phyloP scores from a whole-genome alignment of 2,113 vertebrate genomes.

The Pygoscelis antarcticus region DNA sequence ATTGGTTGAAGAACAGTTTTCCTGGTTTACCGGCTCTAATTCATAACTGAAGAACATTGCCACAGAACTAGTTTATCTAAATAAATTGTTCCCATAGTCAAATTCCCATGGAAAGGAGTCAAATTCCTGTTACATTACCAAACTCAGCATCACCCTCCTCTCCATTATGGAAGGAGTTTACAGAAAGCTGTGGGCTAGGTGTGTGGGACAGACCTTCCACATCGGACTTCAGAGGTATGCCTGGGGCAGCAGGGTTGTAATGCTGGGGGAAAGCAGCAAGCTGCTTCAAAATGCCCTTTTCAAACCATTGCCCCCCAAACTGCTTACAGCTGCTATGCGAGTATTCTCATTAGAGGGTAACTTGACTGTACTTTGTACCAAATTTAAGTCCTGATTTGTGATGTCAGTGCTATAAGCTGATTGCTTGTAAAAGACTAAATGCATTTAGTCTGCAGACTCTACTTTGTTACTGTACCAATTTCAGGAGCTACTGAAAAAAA shows the following conservation, averaged over 20 bases:
- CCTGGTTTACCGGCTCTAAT: background rate
- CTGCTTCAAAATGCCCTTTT: background rate
- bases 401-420: background rate
- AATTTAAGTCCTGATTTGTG: background rate
- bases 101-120: background rate
- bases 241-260: background rate
- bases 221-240: fast-evolving
- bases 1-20: background rate
- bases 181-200: background rate
- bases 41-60: background rate
- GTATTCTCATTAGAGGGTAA: background rate
- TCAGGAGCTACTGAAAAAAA: background rate
- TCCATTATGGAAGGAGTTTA: background rate
- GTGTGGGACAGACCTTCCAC: background rate
- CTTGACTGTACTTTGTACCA: background rate
- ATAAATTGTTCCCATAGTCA: background rate
- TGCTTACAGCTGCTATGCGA: fast-evolving
- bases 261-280: background rate
- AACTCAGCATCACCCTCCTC: background rate
- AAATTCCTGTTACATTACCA: background rate
- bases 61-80: background rate
- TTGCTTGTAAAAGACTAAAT: background rate
- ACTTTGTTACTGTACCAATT: background rate
- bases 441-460: background rate
- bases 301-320: background rate